phyloP scores from a whole-genome alignment of 1,140 invertebrate species.

The Arctopsyche grandis region DNA sequence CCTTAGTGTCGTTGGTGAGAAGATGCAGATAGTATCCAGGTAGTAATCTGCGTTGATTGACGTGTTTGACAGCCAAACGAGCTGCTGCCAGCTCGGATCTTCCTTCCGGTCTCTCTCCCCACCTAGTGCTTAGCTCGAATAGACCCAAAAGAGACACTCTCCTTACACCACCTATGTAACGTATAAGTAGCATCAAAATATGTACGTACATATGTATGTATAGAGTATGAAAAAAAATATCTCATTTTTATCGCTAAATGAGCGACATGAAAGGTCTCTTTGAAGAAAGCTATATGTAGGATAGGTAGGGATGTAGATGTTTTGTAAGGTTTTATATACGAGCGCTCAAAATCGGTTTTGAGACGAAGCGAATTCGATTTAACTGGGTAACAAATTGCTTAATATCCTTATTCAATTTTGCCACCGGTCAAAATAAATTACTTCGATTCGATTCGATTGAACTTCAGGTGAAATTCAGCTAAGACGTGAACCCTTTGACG shows the following conservation, averaged over 20 bases:
- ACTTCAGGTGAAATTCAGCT: neutral
- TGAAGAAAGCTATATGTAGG: neutral
- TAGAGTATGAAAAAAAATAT: neutral
- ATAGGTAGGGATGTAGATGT: neutral
- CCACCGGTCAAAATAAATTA: neutral
- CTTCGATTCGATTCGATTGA: constrained; percentile 2
- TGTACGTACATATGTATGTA: constrained; percentile 7
- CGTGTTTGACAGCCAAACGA: constrained; percentile 75
- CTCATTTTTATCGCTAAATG: neutral
- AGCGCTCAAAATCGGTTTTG: too few species aligned
- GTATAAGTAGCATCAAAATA: too few species aligned
- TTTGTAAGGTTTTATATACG: neutral
- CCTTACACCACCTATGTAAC: constrained; percentile 22
- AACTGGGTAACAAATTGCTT: neutral
- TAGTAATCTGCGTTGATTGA: constrained; percentile 75
- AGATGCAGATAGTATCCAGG: constrained; percentile 77
- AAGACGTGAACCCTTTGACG: neutral
- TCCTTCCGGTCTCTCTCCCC: constrained; percentile 72
- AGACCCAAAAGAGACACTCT: constrained; percentile 74
- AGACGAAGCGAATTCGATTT: neutral
- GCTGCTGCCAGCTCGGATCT: constrained; percentile 79
- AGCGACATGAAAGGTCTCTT: neutral
- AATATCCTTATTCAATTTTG: constrained; percentile 29
- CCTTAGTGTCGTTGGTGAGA: constrained; percentile 84
- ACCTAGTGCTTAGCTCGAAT: constrained; percentile 76